Evolutionary conservation across 1,140 invertebrate genomes (phyloP).

Genomic region (Euwallacea similis): DNA sequence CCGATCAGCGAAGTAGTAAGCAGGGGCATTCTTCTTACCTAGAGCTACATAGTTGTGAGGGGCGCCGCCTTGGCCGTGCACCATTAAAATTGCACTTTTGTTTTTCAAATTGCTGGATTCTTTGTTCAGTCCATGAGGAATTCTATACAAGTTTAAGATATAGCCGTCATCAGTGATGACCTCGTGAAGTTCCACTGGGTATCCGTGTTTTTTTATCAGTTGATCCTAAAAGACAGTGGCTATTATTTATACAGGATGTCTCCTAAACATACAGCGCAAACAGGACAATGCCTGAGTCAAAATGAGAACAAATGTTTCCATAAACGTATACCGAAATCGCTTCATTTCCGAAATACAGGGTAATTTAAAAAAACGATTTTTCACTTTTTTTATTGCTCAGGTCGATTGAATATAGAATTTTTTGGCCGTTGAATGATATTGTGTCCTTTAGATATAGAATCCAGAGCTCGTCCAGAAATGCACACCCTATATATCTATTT

Average conservation of each 20-base stretch:
- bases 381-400: too few species aligned
- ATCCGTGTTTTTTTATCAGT: conserved; percentile 23
- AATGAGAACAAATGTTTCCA: too few species aligned
- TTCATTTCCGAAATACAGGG: neutral
- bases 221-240: conserved; percentile 24
- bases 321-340: neutral
- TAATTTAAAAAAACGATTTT: too few species aligned
- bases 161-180: conserved; percentile 31
- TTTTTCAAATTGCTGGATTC: neutral
- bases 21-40: conserved; percentile 24
- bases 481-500: too few species aligned
- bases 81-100: conserved; percentile 28
- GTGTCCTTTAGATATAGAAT: too few species aligned
- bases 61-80: conserved; percentile 18
- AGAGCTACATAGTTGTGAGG: conserved; percentile 13
- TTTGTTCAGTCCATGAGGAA: conserved; percentile 22
- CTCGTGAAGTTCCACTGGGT: conserved; percentile 30
- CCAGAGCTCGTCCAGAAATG: too few species aligned
- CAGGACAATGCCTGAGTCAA: too few species aligned
- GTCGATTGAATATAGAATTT: too few species aligned
- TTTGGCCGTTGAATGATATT: too few species aligned
- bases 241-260: neutral
- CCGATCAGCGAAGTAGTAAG: conserved; percentile 45
- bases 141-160: conserved; percentile 28
- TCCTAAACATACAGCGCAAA: neutral